Evolutionary conservation across 2,113 vertebrate species (phyloP), one percentile per base, ranked within the genome.

Genomic region (Castor canadensis): DNA sequence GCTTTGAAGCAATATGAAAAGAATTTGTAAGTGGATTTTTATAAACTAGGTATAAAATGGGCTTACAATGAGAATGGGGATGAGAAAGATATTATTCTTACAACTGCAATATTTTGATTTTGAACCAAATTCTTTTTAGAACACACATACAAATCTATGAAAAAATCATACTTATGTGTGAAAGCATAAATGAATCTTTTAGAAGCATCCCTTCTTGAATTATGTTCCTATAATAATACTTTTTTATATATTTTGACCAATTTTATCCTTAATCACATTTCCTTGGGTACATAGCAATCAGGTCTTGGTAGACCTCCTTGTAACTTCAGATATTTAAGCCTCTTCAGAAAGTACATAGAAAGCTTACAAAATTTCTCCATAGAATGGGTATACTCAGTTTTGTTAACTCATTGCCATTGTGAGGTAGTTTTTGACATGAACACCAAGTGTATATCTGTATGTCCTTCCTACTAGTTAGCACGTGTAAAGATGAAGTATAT

Each of bases 1-100:
- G 79, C 82, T 97, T 95, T 89, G 84, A 97, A 86, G 15, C 3
- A 40, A 80, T 71, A 6, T 12, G 45, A 96, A 95, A 92, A 47
- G 71, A 97, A 88, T 89, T 87, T n/a, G 28, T 95, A 90, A 84
- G 30, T 75, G 32, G 64, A 75, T 95, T 60, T 75, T 40, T 87
- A 15, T 38, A 28, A 94, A 97, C 82, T 87, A 28, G 22, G n/a
- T 72, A 45, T 7, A 49, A 20, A 58, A 1, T 1, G 67, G 1
- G 85, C n/a, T 80, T 22, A 95, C 67, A 76, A 72, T 49, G 43
- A 76, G 62, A 88, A 77, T 13, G 5, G 1, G 1, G 1, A 89
- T 73, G 1, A 92, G 40, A 45, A 71, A 85, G 32, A 73, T 20
- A 83, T 88, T 75, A 64, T 20, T 26, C 19, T 66, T 38, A 11